Conservation (phyloP, 92 coral and sea anemone species). For the Phenganax subtilis region DNA sequence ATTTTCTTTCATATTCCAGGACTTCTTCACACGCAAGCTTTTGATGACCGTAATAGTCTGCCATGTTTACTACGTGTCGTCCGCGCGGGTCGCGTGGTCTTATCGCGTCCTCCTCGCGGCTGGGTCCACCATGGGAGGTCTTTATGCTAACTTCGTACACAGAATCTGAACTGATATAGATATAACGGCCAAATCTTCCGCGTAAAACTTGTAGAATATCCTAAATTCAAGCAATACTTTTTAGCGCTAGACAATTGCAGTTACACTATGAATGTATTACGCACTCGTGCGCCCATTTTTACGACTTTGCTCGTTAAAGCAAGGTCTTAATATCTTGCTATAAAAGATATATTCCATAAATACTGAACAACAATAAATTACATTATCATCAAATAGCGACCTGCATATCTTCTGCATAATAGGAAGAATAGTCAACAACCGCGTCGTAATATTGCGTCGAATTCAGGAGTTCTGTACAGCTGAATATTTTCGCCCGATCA, state of each 20-base stretch:
- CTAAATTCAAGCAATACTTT: conserved; percentile 31
- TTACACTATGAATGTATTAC: no score
- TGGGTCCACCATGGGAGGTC: conserved; percentile 70
- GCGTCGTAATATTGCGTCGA: conserved; percentile 54
- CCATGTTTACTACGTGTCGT: conserved; percentile 49
- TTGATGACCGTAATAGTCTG: conserved; percentile 72
- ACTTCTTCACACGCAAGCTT: conserved; percentile 81
- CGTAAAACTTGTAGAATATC: conserved; percentile 60
- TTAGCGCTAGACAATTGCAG: background rate
- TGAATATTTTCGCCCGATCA: conserved; percentile 51
- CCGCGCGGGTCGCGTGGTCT: conserved; percentile 64
- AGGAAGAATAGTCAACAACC: conserved; percentile 70
- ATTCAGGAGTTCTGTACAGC: conserved; percentile 50
- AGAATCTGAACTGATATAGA: conserved; percentile 83
- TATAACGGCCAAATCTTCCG: conserved; percentile 61
- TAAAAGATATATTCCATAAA: background rate
- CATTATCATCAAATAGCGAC: conserved; percentile 23
- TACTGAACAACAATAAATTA: background rate
- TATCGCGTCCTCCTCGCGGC: conserved; percentile 78
- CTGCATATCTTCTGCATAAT: conserved; percentile 53
- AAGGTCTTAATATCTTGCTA: no score
- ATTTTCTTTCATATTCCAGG: conserved; percentile 56
- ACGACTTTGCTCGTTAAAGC: no score
- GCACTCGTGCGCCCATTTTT: no score
- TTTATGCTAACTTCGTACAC: conserved; percentile 86